A percentile compares a stretch with the other conserved stretches of the same genome.
Evolutionary conservation across 2,888 invertebrate species (phyloP).

Genomic region (Gastracanthus pulcherrimus): DNA sequence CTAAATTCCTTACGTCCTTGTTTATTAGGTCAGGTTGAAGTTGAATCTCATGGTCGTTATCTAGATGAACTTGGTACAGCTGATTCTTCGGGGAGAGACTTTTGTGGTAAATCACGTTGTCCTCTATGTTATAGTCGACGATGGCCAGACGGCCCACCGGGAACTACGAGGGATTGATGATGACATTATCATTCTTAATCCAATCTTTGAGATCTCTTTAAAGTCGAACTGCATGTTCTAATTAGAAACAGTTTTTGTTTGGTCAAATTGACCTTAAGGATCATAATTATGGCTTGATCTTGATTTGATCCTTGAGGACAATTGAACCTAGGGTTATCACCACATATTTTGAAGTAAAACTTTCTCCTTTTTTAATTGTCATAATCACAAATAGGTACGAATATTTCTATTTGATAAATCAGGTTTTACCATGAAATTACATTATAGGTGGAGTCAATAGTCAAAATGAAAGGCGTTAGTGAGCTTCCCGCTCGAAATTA

Average conservation of each 20-base stretch:
- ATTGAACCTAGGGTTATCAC: too few species aligned
- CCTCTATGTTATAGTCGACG: neutral
- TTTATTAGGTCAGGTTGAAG: slow-evolving; percentile 13
- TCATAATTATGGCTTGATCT: too few species aligned
- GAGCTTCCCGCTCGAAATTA: too few species aligned
- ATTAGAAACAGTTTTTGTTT: neutral
- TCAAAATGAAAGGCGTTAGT: too few species aligned
- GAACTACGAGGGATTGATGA: slow-evolving; percentile 21
- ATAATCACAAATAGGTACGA: too few species aligned
- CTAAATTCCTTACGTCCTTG: neutral
- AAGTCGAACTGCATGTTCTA: neutral
- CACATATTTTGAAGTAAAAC: too few species aligned
- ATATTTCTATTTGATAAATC: too few species aligned
- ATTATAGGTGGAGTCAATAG: too few species aligned
- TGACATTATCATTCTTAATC: neutral
- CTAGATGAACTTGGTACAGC: neutral
- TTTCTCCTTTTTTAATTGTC: too few species aligned
- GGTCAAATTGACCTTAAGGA: too few species aligned
- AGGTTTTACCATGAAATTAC: too few species aligned
- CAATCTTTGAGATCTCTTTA: neutral
- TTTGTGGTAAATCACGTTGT: neutral
- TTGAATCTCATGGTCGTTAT: neutral
- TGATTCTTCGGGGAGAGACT: neutral
- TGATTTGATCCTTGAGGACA: too few species aligned
- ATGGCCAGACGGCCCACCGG: neutral